Evolutionary conservation across 2,113 vertebrate species (phyloP).

Genomic region (Neodon shergylaensis): DNA sequence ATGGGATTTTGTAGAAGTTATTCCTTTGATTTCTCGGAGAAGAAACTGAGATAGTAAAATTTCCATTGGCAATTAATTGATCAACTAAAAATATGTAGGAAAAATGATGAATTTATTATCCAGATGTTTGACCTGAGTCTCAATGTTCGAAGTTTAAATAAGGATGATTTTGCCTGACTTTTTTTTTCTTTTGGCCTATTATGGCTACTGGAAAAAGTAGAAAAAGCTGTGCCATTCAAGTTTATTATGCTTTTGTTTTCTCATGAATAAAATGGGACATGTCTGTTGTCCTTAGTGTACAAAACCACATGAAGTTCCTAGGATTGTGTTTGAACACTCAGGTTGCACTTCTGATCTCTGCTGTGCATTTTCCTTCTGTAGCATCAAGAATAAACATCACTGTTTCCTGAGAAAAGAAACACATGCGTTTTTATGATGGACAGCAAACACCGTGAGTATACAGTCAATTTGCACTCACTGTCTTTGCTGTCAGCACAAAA

Average conservation of each 20-base stretch:
- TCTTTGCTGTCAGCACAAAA: constrained; percentile 56
- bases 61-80: not conserved
- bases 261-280: not conserved
- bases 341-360: not conserved
- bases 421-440: not conserved
- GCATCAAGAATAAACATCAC: constrained; percentile 29
- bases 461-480: not conserved
- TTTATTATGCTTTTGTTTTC: not conserved
- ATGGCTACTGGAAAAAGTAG: not conserved
- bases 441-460: constrained; percentile 44
- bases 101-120: not conserved
- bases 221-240: constrained; percentile 3
- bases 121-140: constrained; percentile 11
- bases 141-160: not conserved
- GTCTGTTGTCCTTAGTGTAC: not conserved
- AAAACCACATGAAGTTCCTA: constrained; percentile 8
- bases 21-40: not conserved
- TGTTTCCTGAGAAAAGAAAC: constrained; percentile 57
- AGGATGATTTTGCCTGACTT: not conserved
- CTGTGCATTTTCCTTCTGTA: constrained; percentile 19
- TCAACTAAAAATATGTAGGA: constrained; percentile 9
- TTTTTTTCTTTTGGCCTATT: not conserved
- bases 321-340: not conserved
- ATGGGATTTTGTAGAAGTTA: constrained; percentile 15
- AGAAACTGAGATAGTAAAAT: not conserved